These are phyloP conservation scores for Drosophila bipectinata DNA, from an alignment of 1,140 invertebrate species.

Conservation along the genomic window DNA sequence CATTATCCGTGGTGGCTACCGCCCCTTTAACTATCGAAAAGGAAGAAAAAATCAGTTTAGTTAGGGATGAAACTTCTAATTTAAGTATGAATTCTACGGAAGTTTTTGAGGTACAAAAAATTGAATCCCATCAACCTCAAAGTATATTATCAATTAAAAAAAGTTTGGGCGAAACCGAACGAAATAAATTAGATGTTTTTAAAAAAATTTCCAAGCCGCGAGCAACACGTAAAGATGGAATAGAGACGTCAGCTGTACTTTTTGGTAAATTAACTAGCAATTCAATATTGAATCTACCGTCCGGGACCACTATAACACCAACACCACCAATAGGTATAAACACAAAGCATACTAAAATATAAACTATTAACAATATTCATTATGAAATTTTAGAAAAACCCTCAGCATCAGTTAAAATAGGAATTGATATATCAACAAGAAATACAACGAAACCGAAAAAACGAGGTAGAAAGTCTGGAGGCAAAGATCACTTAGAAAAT, in stretches of 20 bases:
- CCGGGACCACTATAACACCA: constrained; percentile 78
- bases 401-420: background rate
- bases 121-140: background rate
- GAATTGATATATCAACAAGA: constrained; percentile 8
- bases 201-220: constrained; percentile 88
- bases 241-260: constrained; percentile 3
- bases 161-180: constrained; percentile 90
- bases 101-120: background rate
- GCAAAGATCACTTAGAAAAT: constrained; percentile 54
- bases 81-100: background rate
- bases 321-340: constrained; percentile 13
- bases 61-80: background rate
- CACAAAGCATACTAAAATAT: background rate
- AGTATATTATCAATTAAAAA: constrained; percentile 12
- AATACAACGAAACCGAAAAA: constrained; percentile 62
- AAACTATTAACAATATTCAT: background rate
- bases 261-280: constrained; percentile 18
- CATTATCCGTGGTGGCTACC: no score
- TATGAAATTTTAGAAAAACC: background rate
- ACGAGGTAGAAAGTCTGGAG: constrained; percentile 73
- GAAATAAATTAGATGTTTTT: constrained; percentile 93
- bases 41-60: background rate
- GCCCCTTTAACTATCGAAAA: background rate
- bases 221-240: background rate
- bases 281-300: constrained; percentile 67